Conservation (phyloP, 2,797 vertebrate species). For the Helostoma temminkii region DNA sequence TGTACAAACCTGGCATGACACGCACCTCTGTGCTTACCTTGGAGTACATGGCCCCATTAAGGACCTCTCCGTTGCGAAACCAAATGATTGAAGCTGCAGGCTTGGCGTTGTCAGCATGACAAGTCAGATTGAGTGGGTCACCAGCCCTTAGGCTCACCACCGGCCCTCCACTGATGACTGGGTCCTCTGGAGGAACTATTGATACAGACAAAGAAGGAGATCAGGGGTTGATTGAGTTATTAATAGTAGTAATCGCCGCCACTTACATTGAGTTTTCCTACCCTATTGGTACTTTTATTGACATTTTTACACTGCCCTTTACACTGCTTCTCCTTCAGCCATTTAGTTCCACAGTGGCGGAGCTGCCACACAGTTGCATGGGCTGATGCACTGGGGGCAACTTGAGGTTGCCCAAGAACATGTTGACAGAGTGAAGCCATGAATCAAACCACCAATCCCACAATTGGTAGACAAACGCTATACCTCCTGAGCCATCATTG, state of each 20-base stretch:
- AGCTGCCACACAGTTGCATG: too few species aligned
- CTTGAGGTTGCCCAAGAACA: too few species aligned
- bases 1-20: conserved; percentile 62
- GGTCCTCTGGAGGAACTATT: conserved; percentile 95
- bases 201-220: conserved; percentile 35
- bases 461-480: too few species aligned
- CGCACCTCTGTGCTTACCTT: conserved; percentile 90
- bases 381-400: too few species aligned
- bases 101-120: conserved; percentile 96
- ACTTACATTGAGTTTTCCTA: too few species aligned
- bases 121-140: conserved; percentile 96
- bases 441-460: too few species aligned
- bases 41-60: conserved; percentile 96
- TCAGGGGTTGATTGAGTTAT: background rate
- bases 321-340: too few species aligned
- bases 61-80: conserved; percentile 93
- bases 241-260: background rate
- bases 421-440: too few species aligned
- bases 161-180: conserved; percentile 93
- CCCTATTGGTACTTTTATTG: too few species aligned
- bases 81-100: conserved; percentile 97
- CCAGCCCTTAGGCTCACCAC: conserved; percentile 95
- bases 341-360: too few species aligned
- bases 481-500: too few species aligned
- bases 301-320: too few species aligned